Evolutionary conservation across 2,113 vertebrate genomes (phyloP), one percentile per base, ranked within the genome.

Genomic region (Piaya cayana): DNA sequence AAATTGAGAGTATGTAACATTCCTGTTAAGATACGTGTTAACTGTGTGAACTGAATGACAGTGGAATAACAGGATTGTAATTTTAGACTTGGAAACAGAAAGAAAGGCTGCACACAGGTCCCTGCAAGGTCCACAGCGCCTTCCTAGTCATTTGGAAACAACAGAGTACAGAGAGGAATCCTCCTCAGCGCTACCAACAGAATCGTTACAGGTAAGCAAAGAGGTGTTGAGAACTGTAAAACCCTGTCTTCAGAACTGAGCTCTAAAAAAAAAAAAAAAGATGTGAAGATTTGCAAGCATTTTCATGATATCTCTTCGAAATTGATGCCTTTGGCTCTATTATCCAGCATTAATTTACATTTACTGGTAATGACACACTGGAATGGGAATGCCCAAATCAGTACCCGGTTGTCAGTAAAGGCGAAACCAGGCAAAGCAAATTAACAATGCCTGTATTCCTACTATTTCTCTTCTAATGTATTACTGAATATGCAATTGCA

Each of bases 121-220:
- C 47, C 47, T 92, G 30, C 97, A 97, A 87, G 97, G 92, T 65
- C 96, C 97, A 96, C 96, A 92, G 47, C 98, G 98, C 60, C 78
- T 97, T 62, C 92, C 71, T 50, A 90, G 86, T 62, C 96, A 55
- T 6, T 71, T 96, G 23, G 97, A 96, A 82, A 77, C 84, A 60
- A 59, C 58, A 49, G 68, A 60, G 27, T 50, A 53, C 68, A 26
- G 29, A 17, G 84, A 96, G 45, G 93, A 96, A 50, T 69, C 85
- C 12, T 3, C 8, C 55, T 89, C 95, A 72, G 87, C 75, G 16
- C 86, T 43, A 15, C 81, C 45, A 4, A 26, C 29, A n/a, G 86
- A 95, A 49, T 92, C 75, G 2, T 49, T 96, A n/a, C 97, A 93
- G 98, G 98, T 98, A 97, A 97, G 81, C 34, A 78, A 25, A 82